phyloP scores from a whole-genome alignment of 2,888 invertebrate genomes.

The Rambutsinella grinnellia region DNA sequence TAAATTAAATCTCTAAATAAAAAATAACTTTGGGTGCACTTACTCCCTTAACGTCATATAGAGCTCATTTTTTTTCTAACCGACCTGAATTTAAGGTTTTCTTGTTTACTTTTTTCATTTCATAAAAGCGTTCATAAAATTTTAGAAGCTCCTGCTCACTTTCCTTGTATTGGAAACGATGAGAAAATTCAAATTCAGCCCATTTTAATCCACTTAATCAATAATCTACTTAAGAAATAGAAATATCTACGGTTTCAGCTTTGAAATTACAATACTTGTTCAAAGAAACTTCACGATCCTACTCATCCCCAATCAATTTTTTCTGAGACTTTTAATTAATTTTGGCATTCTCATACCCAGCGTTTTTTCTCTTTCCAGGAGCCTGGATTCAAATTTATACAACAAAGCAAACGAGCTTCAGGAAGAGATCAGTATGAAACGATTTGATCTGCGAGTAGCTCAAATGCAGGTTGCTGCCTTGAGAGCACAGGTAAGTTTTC shows the following conservation, averaged over 20 bases:
- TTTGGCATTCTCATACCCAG: too few relatives aligned
- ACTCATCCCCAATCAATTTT: too few relatives aligned
- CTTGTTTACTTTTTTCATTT: not conserved
- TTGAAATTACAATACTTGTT: too few relatives aligned
- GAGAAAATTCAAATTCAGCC: too few relatives aligned
- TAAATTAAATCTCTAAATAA: not conserved
- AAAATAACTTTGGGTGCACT: not conserved
- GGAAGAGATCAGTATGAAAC: constrained; percentile 91
- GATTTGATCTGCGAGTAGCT: constrained; percentile 92
- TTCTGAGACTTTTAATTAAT: not conserved
- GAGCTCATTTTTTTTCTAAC: not conserved
- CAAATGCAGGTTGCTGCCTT: constrained; percentile 92
- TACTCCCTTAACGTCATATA: not conserved
- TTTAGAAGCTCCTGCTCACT: too few relatives aligned
- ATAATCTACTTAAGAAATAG: too few relatives aligned
- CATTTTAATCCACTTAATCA: too few relatives aligned
- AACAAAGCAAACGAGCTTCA: constrained; percentile 96
- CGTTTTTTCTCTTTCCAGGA: constrained; percentile 69
- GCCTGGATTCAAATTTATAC: constrained; percentile 84
- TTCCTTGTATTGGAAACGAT: too few relatives aligned
- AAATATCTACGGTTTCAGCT: too few relatives aligned
- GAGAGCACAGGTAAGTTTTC: constrained; percentile 89
- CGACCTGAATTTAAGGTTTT: not conserved
- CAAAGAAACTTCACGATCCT: too few relatives aligned
- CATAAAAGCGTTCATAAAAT: too few relatives aligned